Evolutionary conservation across 2,888 invertebrate genomes (phyloP).

Genomic region (Tiphia femorata): DNA sequence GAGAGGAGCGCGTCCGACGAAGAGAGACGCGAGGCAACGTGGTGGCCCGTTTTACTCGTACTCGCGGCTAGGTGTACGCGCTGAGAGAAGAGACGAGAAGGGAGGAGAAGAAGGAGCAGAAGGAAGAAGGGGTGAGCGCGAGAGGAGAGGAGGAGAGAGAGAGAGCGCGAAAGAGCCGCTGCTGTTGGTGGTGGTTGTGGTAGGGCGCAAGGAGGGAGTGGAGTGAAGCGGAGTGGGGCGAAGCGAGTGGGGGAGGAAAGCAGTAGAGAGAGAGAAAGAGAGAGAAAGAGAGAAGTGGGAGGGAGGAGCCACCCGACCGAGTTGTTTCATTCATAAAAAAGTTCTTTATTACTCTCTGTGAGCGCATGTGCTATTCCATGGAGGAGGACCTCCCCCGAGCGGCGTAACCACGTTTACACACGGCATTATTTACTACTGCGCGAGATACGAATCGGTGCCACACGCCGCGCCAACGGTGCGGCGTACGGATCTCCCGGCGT

Average conservation of each 20-base stretch:
- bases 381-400: constrained; percentile 51
- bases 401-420: constrained; percentile 54
- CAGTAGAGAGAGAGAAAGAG: neutral
- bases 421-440: constrained; percentile 53
- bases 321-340: constrained; percentile 69
- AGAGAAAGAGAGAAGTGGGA: constrained; percentile 15
- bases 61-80: constrained; percentile 36
- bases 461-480: constrained; percentile 42
- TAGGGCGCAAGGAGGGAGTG: too few species aligned
- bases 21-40: constrained; percentile 25
- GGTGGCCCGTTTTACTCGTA: constrained; percentile 39
- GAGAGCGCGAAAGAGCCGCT: too few species aligned
- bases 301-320: constrained; percentile 44
- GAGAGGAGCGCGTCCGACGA: constrained; percentile 2
- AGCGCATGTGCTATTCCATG: constrained; percentile 67
- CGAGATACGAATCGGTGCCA: constrained; percentile 48
- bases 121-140: constrained; percentile 5
- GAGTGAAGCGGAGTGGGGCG: neutral
- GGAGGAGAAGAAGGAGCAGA: constrained; percentile 1
- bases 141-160: neutral
- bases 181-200: too few species aligned
- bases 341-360: constrained; percentile 64
- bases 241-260: neutral
- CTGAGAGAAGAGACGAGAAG: constrained; percentile 19
- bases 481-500: constrained; percentile 26